These are phyloP conservation scores for Ypsolopha sequella DNA, from an alignment of 2,888 invertebrate species.

Conservation along the genomic window DNA sequence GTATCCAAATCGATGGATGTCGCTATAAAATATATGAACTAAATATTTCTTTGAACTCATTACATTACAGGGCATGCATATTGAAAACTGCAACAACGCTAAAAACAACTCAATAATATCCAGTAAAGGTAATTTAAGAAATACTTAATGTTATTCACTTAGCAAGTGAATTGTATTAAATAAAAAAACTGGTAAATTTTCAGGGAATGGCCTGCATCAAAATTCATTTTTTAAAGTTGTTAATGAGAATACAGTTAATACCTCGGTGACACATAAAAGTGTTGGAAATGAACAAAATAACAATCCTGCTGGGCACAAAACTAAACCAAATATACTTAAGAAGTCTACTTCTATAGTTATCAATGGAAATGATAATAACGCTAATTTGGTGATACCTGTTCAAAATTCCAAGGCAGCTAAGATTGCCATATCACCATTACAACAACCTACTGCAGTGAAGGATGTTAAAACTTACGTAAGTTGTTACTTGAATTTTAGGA, in stretches of 20 bases:
- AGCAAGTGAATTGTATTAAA: no score
- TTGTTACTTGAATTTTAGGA: background rate
- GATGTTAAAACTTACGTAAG: conserved; percentile 31
- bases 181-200: conserved; percentile 12
- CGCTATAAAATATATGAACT: no score
- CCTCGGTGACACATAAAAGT: conserved; percentile 11
- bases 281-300: conserved; percentile 19
- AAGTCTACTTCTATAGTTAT: conserved; percentile 25
- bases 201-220: conserved; percentile 31
- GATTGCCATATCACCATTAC: conserved; percentile 32
- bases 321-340: conserved; percentile 20
- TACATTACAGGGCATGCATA: conserved; percentile 33
- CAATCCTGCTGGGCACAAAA: conserved; percentile 10
- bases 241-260: conserved; percentile 40
- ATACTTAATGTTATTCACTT: no score
- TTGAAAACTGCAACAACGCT: conserved; percentile 24
- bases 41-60: no score
- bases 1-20: no score
- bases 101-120: conserved; percentile 8
- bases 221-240: conserved; percentile 53
- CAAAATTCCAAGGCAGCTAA: conserved; percentile 38
- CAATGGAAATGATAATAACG: background rate
- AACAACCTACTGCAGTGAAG: conserved; percentile 9
- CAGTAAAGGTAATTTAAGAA: conserved; percentile 19
- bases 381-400: conserved; percentile 14